Evolutionary conservation across 2,888 invertebrate genomes (phyloP).

Genomic region (Sepiola atlantica): DNA sequence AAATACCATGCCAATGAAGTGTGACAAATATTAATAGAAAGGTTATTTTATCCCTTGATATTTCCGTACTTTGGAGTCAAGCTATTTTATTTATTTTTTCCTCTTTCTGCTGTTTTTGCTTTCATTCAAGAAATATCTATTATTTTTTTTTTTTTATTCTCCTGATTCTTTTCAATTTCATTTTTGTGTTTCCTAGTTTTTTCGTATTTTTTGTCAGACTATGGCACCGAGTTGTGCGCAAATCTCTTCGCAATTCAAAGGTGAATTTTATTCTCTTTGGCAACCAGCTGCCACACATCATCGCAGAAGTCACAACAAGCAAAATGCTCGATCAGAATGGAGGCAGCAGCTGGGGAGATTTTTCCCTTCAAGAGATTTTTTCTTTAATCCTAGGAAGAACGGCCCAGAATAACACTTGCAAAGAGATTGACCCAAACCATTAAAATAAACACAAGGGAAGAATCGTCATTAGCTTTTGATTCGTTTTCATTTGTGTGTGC

Average conservation of each 20-base stretch:
- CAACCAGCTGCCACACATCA: not conserved
- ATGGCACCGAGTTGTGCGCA: not conserved
- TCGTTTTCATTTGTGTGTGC: not conserved
- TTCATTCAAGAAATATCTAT: not conserved
- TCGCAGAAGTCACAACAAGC: not conserved
- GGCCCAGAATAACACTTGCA: not conserved
- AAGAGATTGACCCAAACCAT: not conserved
- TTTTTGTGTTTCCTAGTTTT: not conserved
- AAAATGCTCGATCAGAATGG: not conserved
- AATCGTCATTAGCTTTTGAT: not conserved
- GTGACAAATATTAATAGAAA: not conserved
- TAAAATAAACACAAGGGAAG: not conserved
- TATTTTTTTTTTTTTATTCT: not conserved
- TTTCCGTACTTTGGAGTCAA: not conserved
- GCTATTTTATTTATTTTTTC: not conserved
- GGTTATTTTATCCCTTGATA: not conserved
- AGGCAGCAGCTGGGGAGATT: not conserved
- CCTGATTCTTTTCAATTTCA: too few species aligned
- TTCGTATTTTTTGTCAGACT: not conserved
- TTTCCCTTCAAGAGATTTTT: not conserved
- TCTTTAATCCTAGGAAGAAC: not conserved
- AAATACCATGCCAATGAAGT: not conserved
- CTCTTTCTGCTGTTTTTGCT: not conserved
- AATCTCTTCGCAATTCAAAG: not conserved
- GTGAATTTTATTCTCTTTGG: constrained; percentile 21